A percentile compares a stretch with the other conserved stretches of the same genome.
phyloP scores from a whole-genome alignment of 2,797 vertebrate genomes.

The Enteromius viviparus region DNA sequence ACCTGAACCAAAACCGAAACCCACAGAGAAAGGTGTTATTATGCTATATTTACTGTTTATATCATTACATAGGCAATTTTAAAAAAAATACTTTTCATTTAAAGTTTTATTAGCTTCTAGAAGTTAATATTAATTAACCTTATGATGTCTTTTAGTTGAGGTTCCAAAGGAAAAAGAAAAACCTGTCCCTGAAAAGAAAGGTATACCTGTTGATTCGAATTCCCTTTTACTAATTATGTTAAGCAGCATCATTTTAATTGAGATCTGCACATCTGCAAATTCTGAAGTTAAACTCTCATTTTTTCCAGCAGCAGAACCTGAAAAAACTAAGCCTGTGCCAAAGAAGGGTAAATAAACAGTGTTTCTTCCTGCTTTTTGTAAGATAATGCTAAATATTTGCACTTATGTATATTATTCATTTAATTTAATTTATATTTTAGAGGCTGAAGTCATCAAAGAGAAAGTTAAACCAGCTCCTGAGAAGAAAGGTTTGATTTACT shows the following conservation, averaged over 20 bases:
- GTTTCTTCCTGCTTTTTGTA: neutral
- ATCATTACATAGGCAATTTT: neutral
- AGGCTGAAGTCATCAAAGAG: constrained; percentile 23
- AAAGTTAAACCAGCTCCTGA: constrained; percentile 23
- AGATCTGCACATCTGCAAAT: neutral
- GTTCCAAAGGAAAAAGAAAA: constrained; percentile 63
- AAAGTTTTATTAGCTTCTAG: neutral
- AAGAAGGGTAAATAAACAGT: neutral
- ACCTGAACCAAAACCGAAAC: constrained; percentile 24
- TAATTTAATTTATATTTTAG: neutral
- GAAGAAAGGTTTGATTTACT: constrained; percentile 35
- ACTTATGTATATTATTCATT: neutral
- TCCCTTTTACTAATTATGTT: neutral
- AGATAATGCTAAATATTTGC: neutral
- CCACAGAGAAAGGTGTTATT: constrained; percentile 56
- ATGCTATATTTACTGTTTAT: neutral
- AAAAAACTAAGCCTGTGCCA: constrained; percentile 27
- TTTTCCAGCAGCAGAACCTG: constrained; percentile 4
- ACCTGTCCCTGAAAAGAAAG: constrained; percentile 60
- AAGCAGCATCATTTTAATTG: neutral
- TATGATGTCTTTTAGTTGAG: neutral
- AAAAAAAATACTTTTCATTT: neutral
- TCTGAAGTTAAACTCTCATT: neutral
- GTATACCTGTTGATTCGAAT: neutral
- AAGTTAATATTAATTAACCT: neutral